Percentiles rank a stretch among this genome's conserved stretches.
Evolutionary conservation across 2,113 vertebrate species (phyloP).

Genomic region (Cryptomyrus ogoouensis): DNA sequence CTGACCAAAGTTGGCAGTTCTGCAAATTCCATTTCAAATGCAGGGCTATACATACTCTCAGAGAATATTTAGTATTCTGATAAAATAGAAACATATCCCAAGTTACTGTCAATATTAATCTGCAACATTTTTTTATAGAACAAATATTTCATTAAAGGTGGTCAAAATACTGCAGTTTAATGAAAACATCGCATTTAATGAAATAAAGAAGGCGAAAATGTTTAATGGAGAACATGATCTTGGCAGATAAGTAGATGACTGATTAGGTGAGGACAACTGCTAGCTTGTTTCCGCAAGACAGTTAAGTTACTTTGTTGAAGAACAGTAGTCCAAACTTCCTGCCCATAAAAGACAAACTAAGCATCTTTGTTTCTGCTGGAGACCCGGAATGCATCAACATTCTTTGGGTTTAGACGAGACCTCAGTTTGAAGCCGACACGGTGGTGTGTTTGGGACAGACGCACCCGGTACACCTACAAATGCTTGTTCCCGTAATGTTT

Average conservation of each 20-base stretch:
- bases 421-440: background rate
- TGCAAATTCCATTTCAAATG: background rate
- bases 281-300: background rate
- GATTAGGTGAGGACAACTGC: background rate
- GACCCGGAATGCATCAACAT: background rate
- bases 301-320: background rate
- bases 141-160: background rate
- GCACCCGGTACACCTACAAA: background rate
- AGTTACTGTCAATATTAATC: background rate
- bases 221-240: background rate
- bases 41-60: background rate
- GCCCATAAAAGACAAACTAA: constrained; percentile 5
- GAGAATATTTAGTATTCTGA: background rate
- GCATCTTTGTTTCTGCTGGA: background rate
- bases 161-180: background rate
- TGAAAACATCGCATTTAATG: background rate
- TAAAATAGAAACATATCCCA: background rate
- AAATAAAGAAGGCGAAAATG: background rate
- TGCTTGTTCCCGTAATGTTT: background rate
- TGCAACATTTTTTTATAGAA: background rate
- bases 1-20: background rate
- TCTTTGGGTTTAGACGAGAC: background rate
- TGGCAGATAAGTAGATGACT: background rate
- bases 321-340: background rate
- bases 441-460: background rate